Base-by-base conservation (phyloP, 2,797 vertebrate genomes). In the Myripristis jacobus region DNA sequence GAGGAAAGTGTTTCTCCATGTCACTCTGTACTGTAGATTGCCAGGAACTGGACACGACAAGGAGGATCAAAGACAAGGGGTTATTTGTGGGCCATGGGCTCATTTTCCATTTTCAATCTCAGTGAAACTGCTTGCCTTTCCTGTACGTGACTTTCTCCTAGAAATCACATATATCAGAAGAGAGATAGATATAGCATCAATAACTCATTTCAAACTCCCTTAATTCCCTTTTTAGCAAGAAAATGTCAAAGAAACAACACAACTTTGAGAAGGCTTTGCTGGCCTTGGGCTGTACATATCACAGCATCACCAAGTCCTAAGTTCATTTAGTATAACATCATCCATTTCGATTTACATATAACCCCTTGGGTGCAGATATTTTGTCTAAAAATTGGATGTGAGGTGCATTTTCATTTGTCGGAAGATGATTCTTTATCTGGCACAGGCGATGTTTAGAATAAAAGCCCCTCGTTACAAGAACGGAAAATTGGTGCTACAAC, bases 21-120 rank as follows among this genome's bases (percentile, higher is more conserved):
- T 64, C 5, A 27, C 55, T 69, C 34, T 48, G 38, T 68, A 66
- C 34, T 48, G 34, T 68, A 66, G 57, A 68, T 80, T 67, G 62
- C 62, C 21, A 60, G 19, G 8, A 19, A 78, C 63, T 59, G 29
- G 47, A 84, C 34, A 47, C 64, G 24, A 62, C 27, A 1, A 24
- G 10, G 22, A 59, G 22, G 19, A 24, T 10, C 29, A 58, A 59
- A 25, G 24, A 24, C 22, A 22, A 36, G 71, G 4, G 75, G 67
- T 85, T 87, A 79, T 87, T 86, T 83, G 71, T 66, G 38, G 79
- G 22, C 34, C 57, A 67, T 77, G 73, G 70, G 80, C 68, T 70
- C 18, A 56, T 51, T 12, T 9, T 73, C 72, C 27, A 53, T 52
- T 66, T 41, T 53, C 10, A 58, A 72, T 70, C 19, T 63, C 21